Conservation (phyloP, 2,113 vertebrate species). For the Austrofundulus limnaeus region DNA sequence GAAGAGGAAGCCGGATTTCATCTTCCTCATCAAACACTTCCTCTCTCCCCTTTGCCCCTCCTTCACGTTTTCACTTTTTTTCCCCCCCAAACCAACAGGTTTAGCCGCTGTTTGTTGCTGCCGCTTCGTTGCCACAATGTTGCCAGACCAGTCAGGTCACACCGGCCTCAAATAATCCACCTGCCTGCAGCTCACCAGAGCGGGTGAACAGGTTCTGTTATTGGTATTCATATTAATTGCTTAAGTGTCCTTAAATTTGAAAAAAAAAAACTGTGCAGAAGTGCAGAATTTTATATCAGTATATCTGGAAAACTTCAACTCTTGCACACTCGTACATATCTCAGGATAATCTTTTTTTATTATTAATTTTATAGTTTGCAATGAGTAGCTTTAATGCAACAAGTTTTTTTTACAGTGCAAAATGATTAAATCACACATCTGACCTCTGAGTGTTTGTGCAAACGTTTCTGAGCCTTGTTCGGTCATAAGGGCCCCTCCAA, state of each 20-base stretch:
- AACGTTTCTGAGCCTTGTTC: conserved; percentile 16
- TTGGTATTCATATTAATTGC: too few relatives aligned
- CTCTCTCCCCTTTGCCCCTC: conserved; percentile 33
- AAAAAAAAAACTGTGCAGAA: too few relatives aligned
- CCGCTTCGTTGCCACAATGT: conserved; percentile 52
- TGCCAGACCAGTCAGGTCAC: conserved; percentile 68
- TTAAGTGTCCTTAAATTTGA: too few relatives aligned
- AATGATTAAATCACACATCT: not conserved
- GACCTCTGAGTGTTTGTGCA: conserved; percentile 8
- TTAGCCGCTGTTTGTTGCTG: conserved; percentile 53
- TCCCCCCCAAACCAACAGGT: conserved; percentile 61
- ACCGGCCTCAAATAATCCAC: too few relatives aligned
- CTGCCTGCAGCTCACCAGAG: conserved; percentile 36
- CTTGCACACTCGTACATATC: too few relatives aligned
- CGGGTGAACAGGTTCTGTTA: not conserved
- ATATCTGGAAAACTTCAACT: too few relatives aligned
- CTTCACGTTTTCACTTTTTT: conserved; percentile 13
- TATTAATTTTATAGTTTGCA: too few relatives aligned
- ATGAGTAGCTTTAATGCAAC: too few relatives aligned
- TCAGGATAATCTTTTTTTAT: too few relatives aligned
- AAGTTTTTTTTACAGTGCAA: too few relatives aligned
- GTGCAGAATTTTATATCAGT: too few relatives aligned
- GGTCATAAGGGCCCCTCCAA: conserved; percentile 12
- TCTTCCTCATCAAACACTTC: conserved; percentile 64
- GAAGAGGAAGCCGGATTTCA: conserved; percentile 68